Evolutionary conservation across 2,888 invertebrate genomes (phyloP).

Genomic region (Mimas tiliae): DNA sequence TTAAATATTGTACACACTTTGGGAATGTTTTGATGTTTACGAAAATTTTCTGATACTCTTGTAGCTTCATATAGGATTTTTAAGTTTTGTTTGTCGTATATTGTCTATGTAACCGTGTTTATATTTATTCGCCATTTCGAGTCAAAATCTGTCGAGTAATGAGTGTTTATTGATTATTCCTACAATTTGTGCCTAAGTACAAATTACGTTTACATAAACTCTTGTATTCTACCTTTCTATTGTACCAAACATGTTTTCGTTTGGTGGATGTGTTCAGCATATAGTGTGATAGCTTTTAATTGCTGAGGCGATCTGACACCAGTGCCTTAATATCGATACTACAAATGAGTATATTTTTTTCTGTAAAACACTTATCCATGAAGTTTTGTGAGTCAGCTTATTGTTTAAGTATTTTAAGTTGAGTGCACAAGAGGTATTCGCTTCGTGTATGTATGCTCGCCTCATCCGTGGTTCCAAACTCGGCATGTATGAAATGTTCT

Average conservation of each 20-base stretch:
- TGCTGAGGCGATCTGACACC: slow-evolving; percentile 14
- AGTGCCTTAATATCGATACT: slow-evolving; percentile 31
- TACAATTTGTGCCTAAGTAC: slow-evolving; percentile 13
- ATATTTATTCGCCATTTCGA: slow-evolving; percentile 7
- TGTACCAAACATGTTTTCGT: slow-evolving; percentile 19
- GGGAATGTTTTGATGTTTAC: slow-evolving; percentile 23
- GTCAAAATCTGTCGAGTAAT: background rate
- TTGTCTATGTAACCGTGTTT: slow-evolving; percentile 20
- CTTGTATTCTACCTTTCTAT: slow-evolving; percentile 11
- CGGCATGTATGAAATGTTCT: slow-evolving; percentile 13
- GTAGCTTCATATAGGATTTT: slow-evolving; percentile 5
- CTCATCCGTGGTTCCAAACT: slow-evolving; percentile 3
- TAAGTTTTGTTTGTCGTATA: slow-evolving; percentile 22
- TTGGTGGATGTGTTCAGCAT: slow-evolving; percentile 15
- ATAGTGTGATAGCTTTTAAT: slow-evolving; percentile 16
- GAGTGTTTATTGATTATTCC: background rate
- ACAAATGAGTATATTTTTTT: slow-evolving; percentile 33
- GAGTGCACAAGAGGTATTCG: slow-evolving; percentile 19
- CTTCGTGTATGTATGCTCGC: slow-evolving; percentile 8
- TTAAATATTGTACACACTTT: slow-evolving; percentile 15
- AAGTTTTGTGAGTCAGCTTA: slow-evolving; percentile 26
- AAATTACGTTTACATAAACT: slow-evolving; percentile 13
- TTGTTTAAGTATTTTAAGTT: slow-evolving; percentile 23
- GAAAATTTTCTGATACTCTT: slow-evolving; percentile 6
- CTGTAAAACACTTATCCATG: slow-evolving; percentile 47